Evolutionary conservation across 1,140 invertebrate species (phyloP).

Genomic region (Amyelois transitella): DNA sequence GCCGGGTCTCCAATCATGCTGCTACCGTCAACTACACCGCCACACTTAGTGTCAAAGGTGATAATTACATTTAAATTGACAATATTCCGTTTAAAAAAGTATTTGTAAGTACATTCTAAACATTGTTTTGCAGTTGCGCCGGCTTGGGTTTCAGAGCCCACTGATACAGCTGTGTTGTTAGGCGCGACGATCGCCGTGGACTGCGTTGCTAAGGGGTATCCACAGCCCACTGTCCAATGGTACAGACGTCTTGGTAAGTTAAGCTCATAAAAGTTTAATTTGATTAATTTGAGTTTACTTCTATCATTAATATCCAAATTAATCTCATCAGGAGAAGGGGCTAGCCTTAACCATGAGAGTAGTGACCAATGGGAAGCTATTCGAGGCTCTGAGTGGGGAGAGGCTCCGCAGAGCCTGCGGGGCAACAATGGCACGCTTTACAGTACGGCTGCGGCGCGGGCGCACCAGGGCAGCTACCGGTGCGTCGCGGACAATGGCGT

Average conservation of each 20-base stretch:
- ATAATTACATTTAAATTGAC: neutral
- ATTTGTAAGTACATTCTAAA: neutral
- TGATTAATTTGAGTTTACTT: neutral
- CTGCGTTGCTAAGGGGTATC: slow-evolving; percentile 82
- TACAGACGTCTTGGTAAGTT: slow-evolving; percentile 75
- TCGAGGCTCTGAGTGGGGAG: slow-evolving; percentile 19
- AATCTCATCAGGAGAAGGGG: slow-evolving; percentile 15
- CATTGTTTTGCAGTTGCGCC: slow-evolving; percentile 78
- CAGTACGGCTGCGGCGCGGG: slow-evolving; percentile 76
- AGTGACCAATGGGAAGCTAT: slow-evolving; percentile 39
- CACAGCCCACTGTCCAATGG: slow-evolving; percentile 81
- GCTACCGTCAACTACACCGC: slow-evolving; percentile 84
- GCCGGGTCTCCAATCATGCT: slow-evolving; percentile 84
- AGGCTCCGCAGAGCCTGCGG: slow-evolving; percentile 4
- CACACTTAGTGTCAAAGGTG: slow-evolving; percentile 84
- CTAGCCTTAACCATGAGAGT: slow-evolving; percentile 15
- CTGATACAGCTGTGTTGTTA: slow-evolving; percentile 78
- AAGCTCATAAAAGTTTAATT: neutral
- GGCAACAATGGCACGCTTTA: slow-evolving; percentile 76
- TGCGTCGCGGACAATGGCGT: slow-evolving; percentile 87
- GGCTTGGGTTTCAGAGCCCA: slow-evolving; percentile 82
- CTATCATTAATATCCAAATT: neutral
- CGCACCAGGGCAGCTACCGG: slow-evolving; percentile 83
- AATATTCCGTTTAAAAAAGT: too few species aligned
- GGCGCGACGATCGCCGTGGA: slow-evolving; percentile 79